Percentiles rank a stretch among this genome's conserved stretches.
Conservation (phyloP, 2,797 vertebrate species). For the Sphenopsis melanotis region DNA sequence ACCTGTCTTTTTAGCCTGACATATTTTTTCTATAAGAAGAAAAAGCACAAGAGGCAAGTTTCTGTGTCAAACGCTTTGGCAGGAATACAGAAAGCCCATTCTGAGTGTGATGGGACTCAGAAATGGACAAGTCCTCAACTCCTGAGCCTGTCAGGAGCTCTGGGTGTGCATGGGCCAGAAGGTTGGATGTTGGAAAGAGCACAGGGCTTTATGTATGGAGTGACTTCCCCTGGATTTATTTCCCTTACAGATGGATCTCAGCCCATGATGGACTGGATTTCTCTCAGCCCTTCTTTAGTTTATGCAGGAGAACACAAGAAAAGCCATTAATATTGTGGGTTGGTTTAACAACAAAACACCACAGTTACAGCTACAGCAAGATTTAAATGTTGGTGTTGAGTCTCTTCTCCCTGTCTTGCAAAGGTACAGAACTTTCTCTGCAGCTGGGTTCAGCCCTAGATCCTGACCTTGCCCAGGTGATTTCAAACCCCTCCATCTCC, state of each 20-base stretch:
- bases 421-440: not conserved
- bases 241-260: not conserved
- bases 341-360: not conserved
- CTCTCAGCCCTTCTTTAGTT: not conserved
- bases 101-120: not conserved
- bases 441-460: not conserved
- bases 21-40: not conserved
- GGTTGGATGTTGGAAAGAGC: not conserved
- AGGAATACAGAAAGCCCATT: not conserved
- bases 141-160: not conserved
- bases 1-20: not conserved
- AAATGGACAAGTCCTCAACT: not conserved
- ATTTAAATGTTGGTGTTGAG: not conserved
- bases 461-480: not conserved
- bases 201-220: not conserved
- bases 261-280: not conserved
- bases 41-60: not conserved
- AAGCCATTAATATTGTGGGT: not conserved
- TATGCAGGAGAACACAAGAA: not conserved
- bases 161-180: not conserved
- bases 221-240: not conserved
- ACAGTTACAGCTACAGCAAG: not conserved
- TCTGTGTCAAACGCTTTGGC: not conserved
- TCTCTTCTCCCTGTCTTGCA: not conserved
- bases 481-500: not conserved